Evolutionary conservation across 2,797 vertebrate species (phyloP).

Genomic region (Halcyon chelicuti): DNA sequence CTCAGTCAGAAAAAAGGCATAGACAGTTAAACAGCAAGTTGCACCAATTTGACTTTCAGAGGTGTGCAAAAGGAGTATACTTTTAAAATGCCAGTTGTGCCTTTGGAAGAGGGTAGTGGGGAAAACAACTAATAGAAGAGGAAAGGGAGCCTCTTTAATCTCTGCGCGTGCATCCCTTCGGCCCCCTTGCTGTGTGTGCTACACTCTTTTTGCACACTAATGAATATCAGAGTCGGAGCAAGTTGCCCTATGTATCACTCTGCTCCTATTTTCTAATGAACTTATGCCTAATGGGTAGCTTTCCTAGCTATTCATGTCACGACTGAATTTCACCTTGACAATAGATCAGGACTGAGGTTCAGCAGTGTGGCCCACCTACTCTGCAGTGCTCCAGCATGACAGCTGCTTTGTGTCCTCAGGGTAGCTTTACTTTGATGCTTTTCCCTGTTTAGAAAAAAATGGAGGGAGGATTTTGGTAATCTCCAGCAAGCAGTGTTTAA

Average conservation of each 20-base stretch:
- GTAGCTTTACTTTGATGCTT: conserved; percentile 50
- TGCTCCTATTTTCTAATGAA: conserved; percentile 40
- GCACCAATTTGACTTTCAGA: not conserved
- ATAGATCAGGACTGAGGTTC: conserved; percentile 42
- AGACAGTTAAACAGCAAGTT: not conserved
- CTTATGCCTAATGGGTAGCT: not conserved
- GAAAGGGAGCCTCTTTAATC: conserved; percentile 2
- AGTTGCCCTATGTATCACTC: conserved; percentile 3
- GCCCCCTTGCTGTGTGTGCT: not conserved
- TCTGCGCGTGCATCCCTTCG: not conserved
- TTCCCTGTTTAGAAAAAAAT: conserved; percentile 34
- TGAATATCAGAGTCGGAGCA: conserved; percentile 16
- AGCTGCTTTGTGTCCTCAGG: conserved; percentile 49
- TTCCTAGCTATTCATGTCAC: conserved; percentile 4
- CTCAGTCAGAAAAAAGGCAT: not conserved
- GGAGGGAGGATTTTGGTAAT: conserved; percentile 52
- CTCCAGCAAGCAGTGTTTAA: conserved; percentile 43
- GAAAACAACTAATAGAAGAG: not conserved
- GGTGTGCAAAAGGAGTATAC: not conserved
- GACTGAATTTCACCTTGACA: conserved; percentile 59
- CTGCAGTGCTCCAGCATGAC: not conserved
- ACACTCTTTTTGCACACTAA: conserved; percentile 18
- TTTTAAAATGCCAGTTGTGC: not conserved
- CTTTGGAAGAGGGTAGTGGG: not conserved
- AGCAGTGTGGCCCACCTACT: conserved; percentile 25